phyloP scores from a whole-genome alignment of 2,113 vertebrate species.

The Scartelaos histophorus region DNA sequence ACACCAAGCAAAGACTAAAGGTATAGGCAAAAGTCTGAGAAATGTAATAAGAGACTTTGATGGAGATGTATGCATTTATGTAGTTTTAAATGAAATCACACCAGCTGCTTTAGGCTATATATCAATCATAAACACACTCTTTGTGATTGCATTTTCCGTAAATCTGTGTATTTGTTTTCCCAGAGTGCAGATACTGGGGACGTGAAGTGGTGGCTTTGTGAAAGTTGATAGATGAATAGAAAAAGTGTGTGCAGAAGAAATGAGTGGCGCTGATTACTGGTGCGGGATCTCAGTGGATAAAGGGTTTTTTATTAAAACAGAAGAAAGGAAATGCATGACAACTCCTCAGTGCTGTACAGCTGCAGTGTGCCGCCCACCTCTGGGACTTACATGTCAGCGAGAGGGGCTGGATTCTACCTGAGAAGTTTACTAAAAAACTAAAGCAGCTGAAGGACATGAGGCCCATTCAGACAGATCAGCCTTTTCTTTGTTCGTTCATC shows the following conservation, averaged over 20 bases:
- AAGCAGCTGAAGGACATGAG: background rate
- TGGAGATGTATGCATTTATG: constrained; percentile 3
- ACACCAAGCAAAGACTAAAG: background rate
- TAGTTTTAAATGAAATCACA: constrained; percentile 8
- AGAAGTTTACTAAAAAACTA: background rate
- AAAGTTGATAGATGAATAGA: constrained; percentile 10
- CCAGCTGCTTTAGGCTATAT: constrained; percentile 5
- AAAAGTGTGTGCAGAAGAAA: background rate
- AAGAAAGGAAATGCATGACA: background rate
- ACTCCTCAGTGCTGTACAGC: background rate
- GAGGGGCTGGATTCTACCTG: background rate
- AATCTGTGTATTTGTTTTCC: constrained; percentile 2
- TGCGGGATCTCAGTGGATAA: constrained; percentile 7
- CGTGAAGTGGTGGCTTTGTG: background rate
- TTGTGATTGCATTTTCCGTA: background rate
- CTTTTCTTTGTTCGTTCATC: background rate
- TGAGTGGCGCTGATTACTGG: background rate
- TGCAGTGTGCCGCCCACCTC: constrained; percentile 1
- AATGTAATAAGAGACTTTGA: background rate
- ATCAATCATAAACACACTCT: constrained; percentile 10
- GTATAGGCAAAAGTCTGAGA: background rate
- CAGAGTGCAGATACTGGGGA: background rate
- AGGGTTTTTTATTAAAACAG: constrained; percentile 5
- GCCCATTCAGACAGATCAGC: background rate
- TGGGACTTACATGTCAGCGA: background rate